Evolutionary conservation across 2,797 vertebrate genomes (phyloP).

Genomic region (Platyrinchus mystaceus): DNA sequence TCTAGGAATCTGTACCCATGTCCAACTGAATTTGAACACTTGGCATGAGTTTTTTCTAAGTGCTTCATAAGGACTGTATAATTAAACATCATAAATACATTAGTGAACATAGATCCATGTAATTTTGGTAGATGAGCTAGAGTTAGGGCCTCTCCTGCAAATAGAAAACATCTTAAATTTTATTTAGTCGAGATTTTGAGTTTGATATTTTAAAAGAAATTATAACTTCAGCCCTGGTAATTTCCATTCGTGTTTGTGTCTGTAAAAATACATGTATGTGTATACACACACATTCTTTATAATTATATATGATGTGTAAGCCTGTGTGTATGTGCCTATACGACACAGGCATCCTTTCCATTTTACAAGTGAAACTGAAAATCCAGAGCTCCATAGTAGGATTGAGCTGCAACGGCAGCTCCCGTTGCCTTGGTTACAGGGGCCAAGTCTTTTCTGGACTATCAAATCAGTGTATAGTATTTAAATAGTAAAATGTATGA

Average conservation of each 20-base stretch:
- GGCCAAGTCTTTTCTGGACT: not conserved
- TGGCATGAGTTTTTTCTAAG: not conserved
- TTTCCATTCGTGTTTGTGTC: not conserved
- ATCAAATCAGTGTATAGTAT: not conserved
- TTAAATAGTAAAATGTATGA: not conserved
- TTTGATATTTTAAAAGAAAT: not conserved
- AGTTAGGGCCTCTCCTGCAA: not conserved
- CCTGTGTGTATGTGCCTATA: not conserved
- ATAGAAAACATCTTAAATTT: not conserved
- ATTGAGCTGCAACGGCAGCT: not conserved
- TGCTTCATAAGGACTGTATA: not conserved
- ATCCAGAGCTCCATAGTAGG: not conserved
- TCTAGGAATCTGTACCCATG: not conserved
- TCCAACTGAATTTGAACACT: not conserved
- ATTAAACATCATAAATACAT: not conserved
- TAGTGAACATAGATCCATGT: not conserved
- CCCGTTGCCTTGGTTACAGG: not conserved
- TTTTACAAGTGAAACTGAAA: not conserved
- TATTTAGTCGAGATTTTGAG: not conserved
- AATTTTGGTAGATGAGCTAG: not conserved
- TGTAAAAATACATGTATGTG: not conserved
- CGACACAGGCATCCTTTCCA: not conserved
- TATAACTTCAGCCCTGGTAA: not conserved
- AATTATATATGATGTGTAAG: not conserved
- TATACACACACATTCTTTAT: not conserved